These are phyloP conservation scores for Colaptes auratus DNA, from an alignment of 2,113 vertebrate genomes.

Conservation along the genomic window DNA sequence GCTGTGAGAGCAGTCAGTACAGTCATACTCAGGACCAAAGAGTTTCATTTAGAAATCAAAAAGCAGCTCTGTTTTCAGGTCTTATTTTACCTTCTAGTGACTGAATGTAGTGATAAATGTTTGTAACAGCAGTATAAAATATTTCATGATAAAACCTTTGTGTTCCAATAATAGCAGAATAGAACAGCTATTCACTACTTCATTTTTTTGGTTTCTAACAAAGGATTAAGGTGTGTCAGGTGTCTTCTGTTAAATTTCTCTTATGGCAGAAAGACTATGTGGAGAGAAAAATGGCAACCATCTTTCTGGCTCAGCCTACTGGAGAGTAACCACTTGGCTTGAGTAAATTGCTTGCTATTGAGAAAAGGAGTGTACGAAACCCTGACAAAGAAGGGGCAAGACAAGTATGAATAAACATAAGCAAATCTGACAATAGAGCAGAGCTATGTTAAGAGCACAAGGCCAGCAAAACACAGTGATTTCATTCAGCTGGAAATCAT, in stretches of 20 bases:
- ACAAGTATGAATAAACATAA: slow-evolving; percentile 8
- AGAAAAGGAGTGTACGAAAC: slow-evolving; percentile 6
- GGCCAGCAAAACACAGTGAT: background rate
- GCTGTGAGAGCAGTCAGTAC: background rate
- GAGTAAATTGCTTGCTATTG: background rate
- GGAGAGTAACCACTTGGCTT: background rate
- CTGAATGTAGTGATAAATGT: background rate
- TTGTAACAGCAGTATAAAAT: background rate
- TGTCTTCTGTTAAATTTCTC: background rate
- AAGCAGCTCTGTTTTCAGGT: background rate
- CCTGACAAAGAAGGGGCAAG: background rate
- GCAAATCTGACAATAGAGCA: slow-evolving; percentile 29
- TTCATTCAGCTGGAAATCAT: slow-evolving; percentile 53
- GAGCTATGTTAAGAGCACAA: slow-evolving; percentile 11
- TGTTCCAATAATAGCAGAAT: background rate
- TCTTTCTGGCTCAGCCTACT: background rate
- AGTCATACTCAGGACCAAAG: background rate
- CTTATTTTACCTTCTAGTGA: background rate
- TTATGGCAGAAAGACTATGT: background rate
- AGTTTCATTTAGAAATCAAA: background rate
- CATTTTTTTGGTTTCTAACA: background rate
- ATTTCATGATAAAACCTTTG: background rate
- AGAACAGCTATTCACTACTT: background rate
- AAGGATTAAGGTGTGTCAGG: background rate
- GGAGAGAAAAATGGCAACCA: background rate